Evolutionary conservation across 1,140 invertebrate species (phyloP).

Genomic region (Alviniconcha marisindica): DNA sequence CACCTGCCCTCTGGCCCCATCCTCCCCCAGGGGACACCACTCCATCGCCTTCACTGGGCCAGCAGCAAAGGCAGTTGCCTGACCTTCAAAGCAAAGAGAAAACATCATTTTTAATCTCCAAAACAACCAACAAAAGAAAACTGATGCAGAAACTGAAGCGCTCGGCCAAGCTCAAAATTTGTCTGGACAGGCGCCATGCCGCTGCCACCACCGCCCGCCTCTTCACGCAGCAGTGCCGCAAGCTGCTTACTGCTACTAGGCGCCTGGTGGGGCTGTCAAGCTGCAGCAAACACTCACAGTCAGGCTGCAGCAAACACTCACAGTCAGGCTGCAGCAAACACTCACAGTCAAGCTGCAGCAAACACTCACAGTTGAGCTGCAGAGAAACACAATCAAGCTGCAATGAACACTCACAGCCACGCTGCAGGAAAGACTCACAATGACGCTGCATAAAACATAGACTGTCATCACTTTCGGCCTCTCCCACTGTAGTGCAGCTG

Average conservation of each 20-base stretch:
- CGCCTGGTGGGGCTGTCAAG: not conserved
- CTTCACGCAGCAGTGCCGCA: not conserved
- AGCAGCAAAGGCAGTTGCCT: not conserved
- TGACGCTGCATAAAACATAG: too few species aligned
- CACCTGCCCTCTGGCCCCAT: not conserved
- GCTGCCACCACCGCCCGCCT: not conserved
- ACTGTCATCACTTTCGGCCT: too few species aligned
- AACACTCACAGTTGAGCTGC: too few species aligned
- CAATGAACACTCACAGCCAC: too few species aligned
- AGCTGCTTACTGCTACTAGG: not conserved
- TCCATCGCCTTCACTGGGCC: not conserved
- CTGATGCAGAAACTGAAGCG: not conserved
- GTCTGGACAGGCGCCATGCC: not conserved
- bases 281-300: too few species aligned
- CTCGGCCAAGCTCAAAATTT: not conserved
- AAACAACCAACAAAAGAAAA: not conserved
- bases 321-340: too few species aligned
- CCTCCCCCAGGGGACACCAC: conserved; percentile 11
- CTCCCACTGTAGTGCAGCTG: too few species aligned
- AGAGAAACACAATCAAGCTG: too few species aligned
- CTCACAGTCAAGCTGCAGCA: too few species aligned
- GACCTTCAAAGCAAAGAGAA: not conserved
- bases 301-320: too few species aligned
- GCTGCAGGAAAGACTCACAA: too few species aligned
- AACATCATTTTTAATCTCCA: not conserved